Percentiles rank a stretch among this genome's conserved stretches.
phyloP scores from a whole-genome alignment of 2,888 invertebrate genomes.

The Mactromeris polynyma region DNA sequence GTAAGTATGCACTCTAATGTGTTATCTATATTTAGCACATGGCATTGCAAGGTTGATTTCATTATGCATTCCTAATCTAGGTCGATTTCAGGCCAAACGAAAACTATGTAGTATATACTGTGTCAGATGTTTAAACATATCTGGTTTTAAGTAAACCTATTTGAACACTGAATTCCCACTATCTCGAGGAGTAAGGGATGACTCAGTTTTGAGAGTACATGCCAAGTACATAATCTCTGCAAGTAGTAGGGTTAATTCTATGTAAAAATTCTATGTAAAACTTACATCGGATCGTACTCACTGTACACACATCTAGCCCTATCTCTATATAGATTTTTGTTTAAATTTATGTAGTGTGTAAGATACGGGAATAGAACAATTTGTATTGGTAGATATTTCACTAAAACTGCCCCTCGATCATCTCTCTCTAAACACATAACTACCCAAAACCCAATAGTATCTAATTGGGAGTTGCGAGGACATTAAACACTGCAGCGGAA shows the following conservation, averaged over 20 bases:
- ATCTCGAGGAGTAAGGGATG: neutral
- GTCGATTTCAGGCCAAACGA: neutral
- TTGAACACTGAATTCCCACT: neutral
- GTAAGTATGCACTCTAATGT: neutral
- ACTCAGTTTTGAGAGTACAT: neutral
- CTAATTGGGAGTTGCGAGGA: neutral
- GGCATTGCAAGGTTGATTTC: neutral
- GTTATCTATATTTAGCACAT: conserved; percentile 2
- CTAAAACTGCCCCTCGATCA: neutral
- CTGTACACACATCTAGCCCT: neutral
- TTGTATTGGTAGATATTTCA: neutral
- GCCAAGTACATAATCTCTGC: no score
- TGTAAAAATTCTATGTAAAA: neutral
- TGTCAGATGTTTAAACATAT: neutral
- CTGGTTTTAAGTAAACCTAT: neutral
- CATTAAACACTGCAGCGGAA: neutral
- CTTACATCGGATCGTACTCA: neutral
- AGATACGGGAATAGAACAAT: neutral
- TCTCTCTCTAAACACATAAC: neutral
- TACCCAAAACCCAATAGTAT: neutral
- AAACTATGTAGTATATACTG: neutral
- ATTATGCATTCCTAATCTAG: conserved; percentile 13
- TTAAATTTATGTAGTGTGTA: conserved; percentile 7
- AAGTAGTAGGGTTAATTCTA: neutral
- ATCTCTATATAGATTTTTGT: neutral